Evolutionary conservation across 2,888 invertebrate species (phyloP).

Genomic region (Choreutis nemorana): DNA sequence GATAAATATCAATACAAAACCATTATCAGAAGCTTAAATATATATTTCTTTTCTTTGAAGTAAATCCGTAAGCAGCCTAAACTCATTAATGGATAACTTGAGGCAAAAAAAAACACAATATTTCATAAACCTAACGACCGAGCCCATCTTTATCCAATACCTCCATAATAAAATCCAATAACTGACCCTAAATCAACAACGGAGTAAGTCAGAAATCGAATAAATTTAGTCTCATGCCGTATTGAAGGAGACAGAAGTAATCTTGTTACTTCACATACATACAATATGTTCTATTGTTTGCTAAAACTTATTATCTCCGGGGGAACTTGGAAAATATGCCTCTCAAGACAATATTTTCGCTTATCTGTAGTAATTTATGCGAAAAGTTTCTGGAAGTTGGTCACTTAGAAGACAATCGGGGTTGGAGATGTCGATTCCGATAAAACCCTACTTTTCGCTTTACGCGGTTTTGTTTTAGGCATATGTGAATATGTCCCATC

Average conservation of each 20-base stretch:
- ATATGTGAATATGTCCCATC: too few species aligned
- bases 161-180: slow-evolving; percentile 3
- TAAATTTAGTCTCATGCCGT: slow-evolving; percentile 19
- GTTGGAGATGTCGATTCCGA: slow-evolving; percentile 45
- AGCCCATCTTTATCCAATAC: too few species aligned
- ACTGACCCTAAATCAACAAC: slow-evolving; percentile 5
- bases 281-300: slow-evolving; percentile 49
- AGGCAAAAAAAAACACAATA: too few species aligned
- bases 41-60: too few species aligned
- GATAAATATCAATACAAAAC: too few species aligned
- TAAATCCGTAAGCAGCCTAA: too few species aligned
- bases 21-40: too few species aligned
- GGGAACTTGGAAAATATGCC: slow-evolving; percentile 51
- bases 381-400: slow-evolving; percentile 50
- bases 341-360: slow-evolving; percentile 60
- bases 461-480: slow-evolving; percentile 11
- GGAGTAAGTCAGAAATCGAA: slow-evolving; percentile 9
- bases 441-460: slow-evolving; percentile 32
- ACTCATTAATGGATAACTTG: too few species aligned
- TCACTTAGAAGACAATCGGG: slow-evolving; percentile 43
- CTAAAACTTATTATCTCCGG: slow-evolving; percentile 38
- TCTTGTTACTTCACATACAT: slow-evolving; percentile 25
- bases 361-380: slow-evolving; percentile 61
- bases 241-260: slow-evolving; percentile 25
- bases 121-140: too few species aligned